These are phyloP conservation scores for Hyla sarda DNA, from an alignment of 2,113 vertebrate species.

Conservation along the genomic window DNA sequence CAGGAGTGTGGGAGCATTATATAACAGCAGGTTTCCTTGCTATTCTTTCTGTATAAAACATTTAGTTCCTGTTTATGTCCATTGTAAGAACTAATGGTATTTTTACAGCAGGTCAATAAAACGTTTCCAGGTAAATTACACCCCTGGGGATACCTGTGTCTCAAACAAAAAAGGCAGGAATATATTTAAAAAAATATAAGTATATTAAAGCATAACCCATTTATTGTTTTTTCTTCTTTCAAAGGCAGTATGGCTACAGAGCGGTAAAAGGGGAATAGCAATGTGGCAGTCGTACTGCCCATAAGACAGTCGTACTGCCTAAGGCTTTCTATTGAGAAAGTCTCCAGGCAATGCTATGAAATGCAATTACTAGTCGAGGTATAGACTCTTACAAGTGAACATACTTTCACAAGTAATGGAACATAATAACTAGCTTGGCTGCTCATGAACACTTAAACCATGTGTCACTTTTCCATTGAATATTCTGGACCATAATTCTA, in stretches of 20 bases:
- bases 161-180: background rate
- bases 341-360: slow-evolving; percentile 5
- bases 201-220: background rate
- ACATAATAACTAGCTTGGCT: background rate
- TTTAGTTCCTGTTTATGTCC: background rate
- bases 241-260: background rate
- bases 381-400: background rate
- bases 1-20: background rate
- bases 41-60: background rate
- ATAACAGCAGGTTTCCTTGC: background rate
- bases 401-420: background rate
- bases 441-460: background rate
- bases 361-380: background rate
- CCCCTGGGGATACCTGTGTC: background rate
- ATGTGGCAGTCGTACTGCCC: background rate
- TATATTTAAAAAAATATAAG: background rate
- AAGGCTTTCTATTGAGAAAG: background rate
- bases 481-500: background rate
- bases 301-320: background rate
- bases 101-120: background rate
- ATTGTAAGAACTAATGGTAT: background rate
- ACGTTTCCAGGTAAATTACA: background rate
- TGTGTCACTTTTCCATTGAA: background rate
- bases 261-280: background rate
- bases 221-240: background rate